Conservation (phyloP, 2,113 vertebrate genomes). For the Antigone vipio region DNA sequence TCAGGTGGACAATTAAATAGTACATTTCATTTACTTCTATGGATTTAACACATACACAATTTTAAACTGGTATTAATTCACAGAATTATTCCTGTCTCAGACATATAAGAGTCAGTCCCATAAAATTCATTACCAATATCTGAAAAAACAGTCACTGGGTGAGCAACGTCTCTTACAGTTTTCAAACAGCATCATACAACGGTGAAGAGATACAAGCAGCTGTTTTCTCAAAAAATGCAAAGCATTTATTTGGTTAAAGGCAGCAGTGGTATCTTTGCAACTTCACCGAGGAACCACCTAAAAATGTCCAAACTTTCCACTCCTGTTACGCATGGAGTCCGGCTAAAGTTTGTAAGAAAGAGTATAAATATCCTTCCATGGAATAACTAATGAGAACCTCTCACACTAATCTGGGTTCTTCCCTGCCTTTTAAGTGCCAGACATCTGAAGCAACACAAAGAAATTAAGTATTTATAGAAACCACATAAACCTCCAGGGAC, state of each 20-base stretch:
- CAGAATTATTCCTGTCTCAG: neutral
- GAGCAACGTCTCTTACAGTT: neutral
- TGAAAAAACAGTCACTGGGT: neutral
- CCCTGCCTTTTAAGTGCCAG: neutral
- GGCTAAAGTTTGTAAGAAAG: neutral
- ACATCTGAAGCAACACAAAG: constrained; percentile 7
- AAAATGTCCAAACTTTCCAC: neutral
- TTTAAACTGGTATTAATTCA: neutral
- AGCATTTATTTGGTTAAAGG: neutral
- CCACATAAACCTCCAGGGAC: neutral
- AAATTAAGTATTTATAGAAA: constrained; percentile 46
- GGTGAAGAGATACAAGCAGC: neutral
- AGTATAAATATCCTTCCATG: constrained; percentile 22
- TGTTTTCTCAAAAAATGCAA: neutral
- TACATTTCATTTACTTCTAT: neutral
- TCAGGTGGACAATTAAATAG: neutral
- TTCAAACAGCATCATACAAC: neutral
- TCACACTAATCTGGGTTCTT: constrained; percentile 28
- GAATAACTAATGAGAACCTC: constrained; percentile 35
- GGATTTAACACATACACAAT: neutral
- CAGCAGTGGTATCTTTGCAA: neutral
- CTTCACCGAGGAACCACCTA: neutral
- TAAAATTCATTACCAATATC: neutral
- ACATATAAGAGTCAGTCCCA: neutral
- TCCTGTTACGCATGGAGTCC: neutral